Conservation (phyloP, 2,797 vertebrate species). For the Alcedo atthis region DNA sequence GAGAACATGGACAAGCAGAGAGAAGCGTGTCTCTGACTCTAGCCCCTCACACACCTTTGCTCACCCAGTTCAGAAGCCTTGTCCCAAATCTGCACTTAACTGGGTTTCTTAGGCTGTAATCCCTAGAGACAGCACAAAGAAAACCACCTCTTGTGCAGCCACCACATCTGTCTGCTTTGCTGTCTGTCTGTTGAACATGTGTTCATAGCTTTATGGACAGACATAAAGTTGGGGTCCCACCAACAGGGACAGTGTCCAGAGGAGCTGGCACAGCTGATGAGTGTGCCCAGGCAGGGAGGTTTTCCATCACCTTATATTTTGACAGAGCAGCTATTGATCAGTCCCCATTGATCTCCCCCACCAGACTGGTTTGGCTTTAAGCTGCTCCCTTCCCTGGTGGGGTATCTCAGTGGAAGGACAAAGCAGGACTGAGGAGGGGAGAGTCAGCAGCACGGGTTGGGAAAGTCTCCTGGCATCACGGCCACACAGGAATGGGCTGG, state of each 20-base stretch:
- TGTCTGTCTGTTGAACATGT: not conserved
- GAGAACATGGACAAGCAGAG: not conserved
- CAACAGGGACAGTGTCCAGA: not conserved
- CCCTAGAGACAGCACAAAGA: not conserved
- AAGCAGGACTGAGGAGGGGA: not conserved
- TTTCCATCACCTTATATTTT: not conserved
- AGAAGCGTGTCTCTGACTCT: not conserved
- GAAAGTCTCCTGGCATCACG: fast-evolving
- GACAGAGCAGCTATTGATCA: not conserved
- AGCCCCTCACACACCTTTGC: not conserved
- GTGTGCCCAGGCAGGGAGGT: not conserved
- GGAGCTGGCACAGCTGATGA: not conserved
- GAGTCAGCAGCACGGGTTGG: not conserved
- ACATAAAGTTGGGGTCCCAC: not conserved
- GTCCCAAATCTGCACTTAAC: fast-evolving
- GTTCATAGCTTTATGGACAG: not conserved
- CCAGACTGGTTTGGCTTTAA: not conserved
- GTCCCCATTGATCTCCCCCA: not conserved
- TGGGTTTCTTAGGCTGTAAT: not conserved
- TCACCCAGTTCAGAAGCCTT: not conserved
- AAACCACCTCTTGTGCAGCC: not conserved
- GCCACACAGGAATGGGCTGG: not conserved
- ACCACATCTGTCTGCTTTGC: not conserved
- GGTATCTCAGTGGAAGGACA: not conserved
- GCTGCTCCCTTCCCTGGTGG: not conserved